Evolutionary conservation across 2,888 invertebrate species (phyloP).

Genomic region (Philonicus albiceps): DNA sequence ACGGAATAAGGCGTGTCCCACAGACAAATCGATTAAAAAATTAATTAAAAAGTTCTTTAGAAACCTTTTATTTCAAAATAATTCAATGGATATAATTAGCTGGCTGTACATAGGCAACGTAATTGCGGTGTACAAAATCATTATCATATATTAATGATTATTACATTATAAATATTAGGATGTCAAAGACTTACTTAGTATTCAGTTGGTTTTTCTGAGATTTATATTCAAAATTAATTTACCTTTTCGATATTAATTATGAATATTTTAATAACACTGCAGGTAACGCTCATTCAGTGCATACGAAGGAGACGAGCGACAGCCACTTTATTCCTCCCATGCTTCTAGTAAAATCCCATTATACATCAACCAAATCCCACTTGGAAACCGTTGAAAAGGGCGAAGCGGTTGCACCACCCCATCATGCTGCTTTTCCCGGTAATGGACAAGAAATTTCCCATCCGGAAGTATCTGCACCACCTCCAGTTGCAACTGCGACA

Average conservation of each 20-base stretch:
- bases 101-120: too few species aligned
- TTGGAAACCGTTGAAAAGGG: constrained; percentile 33
- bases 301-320: constrained; percentile 58
- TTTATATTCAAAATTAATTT: background rate
- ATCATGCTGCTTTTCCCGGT: background rate
- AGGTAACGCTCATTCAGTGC: background rate
- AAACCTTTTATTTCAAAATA: too few species aligned
- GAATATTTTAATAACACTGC: background rate
- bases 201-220: too few species aligned
- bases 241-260: background rate
- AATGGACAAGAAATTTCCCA: background rate
- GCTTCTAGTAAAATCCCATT: constrained; percentile 62
- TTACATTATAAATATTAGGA: too few species aligned
- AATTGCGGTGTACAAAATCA: too few species aligned
- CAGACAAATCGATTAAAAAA: too few species aligned
- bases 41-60: too few species aligned
- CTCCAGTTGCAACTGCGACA: background rate
- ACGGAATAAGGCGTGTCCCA: too few species aligned
- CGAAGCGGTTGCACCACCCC: background rate
- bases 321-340: constrained; percentile 63
- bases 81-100: too few species aligned
- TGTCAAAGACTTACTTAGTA: too few species aligned
- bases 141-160: too few species aligned
- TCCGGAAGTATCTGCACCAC: background rate
- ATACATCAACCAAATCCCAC: constrained; percentile 56